A percentile compares a stretch with the other conserved stretches of the same genome.
Conservation (phyloP, 1,140 invertebrate genomes). For the Drosophila obscura region DNA sequence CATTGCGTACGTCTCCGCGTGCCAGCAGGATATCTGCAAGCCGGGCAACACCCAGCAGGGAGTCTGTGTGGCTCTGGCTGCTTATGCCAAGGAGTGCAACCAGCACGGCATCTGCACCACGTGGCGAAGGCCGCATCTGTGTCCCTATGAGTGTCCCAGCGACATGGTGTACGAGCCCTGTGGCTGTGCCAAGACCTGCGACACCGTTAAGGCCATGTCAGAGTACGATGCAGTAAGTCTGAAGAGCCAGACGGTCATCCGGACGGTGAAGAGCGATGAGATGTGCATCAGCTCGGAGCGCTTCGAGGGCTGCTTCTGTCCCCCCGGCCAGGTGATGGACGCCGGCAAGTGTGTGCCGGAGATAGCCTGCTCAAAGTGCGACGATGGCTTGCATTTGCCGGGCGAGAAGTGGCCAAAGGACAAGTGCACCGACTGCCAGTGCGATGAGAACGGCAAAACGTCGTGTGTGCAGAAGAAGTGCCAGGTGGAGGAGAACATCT, state of each 20-base stretch:
- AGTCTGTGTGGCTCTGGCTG: slow-evolving; percentile 87
- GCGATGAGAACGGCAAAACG: slow-evolving; percentile 84
- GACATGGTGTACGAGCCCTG: slow-evolving; percentile 89
- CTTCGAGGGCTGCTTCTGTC: slow-evolving; percentile 93
- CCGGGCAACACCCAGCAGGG: slow-evolving; percentile 85
- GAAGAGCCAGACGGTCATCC: slow-evolving; percentile 73
- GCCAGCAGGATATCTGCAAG: slow-evolving; percentile 88
- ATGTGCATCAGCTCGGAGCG: slow-evolving; percentile 85
- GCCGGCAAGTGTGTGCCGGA: slow-evolving; percentile 83
- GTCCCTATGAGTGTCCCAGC: slow-evolving; percentile 86
- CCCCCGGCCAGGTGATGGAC: slow-evolving; percentile 86
- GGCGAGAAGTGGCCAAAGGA: slow-evolving; percentile 87
- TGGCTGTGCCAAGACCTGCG: slow-evolving; percentile 89
- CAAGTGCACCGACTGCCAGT: slow-evolving; percentile 91
- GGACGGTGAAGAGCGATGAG: slow-evolving; percentile 83
- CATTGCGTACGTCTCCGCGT: slow-evolving; percentile 87
- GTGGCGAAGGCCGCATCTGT: slow-evolving; percentile 88
- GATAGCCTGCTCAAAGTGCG: slow-evolving; percentile 72
- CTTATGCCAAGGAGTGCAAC: slow-evolving; percentile 90
- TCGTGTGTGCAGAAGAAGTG: slow-evolving; percentile 87
- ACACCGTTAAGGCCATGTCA: slow-evolving; percentile 83
- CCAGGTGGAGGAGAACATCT: slow-evolving; percentile 86
- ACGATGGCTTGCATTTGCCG: slow-evolving; percentile 83
- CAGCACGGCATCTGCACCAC: slow-evolving; percentile 88
- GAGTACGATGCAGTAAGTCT: slow-evolving; percentile 84